Evolutionary conservation across 1,140 invertebrate genomes (phyloP), one percentile per base, ranked within the genome.

Genomic region (Elymnias hypermnestra): DNA sequence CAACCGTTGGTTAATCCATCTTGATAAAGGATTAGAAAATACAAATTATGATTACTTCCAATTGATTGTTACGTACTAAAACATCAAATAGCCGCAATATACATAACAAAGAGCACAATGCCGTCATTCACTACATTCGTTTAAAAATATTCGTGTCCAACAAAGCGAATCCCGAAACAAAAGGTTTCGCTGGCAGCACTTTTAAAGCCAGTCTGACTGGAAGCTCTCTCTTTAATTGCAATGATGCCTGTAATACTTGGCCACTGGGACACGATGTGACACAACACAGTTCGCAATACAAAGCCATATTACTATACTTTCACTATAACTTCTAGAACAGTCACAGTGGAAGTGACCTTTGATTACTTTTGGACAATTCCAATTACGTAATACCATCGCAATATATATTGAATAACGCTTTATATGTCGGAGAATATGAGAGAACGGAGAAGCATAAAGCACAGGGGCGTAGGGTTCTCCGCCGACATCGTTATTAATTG

Each of bases 161-260:
- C 43, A 52, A 52, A 47, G 39, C 42, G 12, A 13, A 21, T 19
- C 8, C 9, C 6, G 12, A 42, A 47, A 55, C 56, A 59, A 60
- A 60, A 57, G 33, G 38, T 44, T 33, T 35, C 10, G 25, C 25
- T 36, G n/a, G 35, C 55, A 49, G 37, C 46, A 63, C 52, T 65
- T 67, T 63, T 28, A 47, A 60, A 63, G 40, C 55, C 53, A 26
- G 36, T 38, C 39, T 48, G 29, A 39, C 50, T 63, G 43, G 58
- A 62, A 66, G 60, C 68, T 74, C 53, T 74, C 65, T 58, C 63
- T 65, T 61, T 74, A 68, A 74, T 74, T 74, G 71, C 68, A 56
- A 64, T 65, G 60, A 57, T 50, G 40, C 47, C 29, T 43, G 35
- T 18, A 23, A 25, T 47, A 39, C 45, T 40, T 47, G 37, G 37